Evolutionary conservation across 2,797 vertebrate genomes (phyloP).

Genomic region (Podarcis siculus): DNA sequence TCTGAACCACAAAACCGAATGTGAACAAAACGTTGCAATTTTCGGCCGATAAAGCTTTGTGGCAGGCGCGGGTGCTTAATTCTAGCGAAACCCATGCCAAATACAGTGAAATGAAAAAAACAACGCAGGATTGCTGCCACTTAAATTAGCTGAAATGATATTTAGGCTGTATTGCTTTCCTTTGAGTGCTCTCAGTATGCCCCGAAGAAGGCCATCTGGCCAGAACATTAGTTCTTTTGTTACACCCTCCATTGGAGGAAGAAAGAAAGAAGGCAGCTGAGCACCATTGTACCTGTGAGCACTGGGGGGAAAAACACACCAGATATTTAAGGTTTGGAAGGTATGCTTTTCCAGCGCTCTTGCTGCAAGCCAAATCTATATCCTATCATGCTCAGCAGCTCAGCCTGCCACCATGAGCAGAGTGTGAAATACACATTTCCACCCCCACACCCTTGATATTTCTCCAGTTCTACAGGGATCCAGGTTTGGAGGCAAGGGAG

Average conservation of each 20-base stretch:
- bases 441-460: background rate
- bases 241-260: constrained; percentile 57
- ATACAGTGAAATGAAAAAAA: constrained; percentile 52
- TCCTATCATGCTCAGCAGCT: background rate
- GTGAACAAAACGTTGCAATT: constrained; percentile 33
- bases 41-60: constrained; percentile 56
- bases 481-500: background rate
- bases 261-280: constrained; percentile 37
- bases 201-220: constrained; percentile 77
- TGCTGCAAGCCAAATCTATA: constrained; percentile 39
- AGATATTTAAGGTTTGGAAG: constrained; percentile 56
- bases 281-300: constrained; percentile 1
- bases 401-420: background rate
- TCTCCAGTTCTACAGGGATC: background rate
- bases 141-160: constrained; percentile 76
- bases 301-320: constrained; percentile 47
- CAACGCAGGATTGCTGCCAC: constrained; percentile 69
- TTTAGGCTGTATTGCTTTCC: constrained; percentile 73
- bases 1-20: constrained; percentile 9
- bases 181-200: constrained; percentile 74
- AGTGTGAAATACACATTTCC: background rate
- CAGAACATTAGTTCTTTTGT: constrained; percentile 69
- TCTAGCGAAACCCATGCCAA: constrained; percentile 55
- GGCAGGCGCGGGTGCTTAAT: constrained; percentile 31
- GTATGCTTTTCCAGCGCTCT: background rate